Conservation (phyloP, 2,113 vertebrate genomes). For the Chascanopsetta lugubris region DNA sequence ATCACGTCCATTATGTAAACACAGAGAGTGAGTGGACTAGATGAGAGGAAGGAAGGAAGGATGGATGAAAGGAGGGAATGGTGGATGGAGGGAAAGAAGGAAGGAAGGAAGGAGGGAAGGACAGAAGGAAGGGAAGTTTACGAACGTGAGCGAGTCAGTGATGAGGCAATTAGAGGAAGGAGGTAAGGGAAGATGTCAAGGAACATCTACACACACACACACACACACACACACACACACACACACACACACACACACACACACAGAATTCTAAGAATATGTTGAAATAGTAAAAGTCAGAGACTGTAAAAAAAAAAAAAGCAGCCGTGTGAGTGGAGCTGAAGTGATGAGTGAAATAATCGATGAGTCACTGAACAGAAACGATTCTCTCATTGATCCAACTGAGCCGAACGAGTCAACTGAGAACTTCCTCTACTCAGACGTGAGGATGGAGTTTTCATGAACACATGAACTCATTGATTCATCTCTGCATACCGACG, state of each 20-base stretch:
- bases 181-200: slow-evolving; percentile 22
- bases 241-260: slow-evolving; percentile 1
- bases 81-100: slow-evolving; percentile 39
- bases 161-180: slow-evolving; percentile 32
- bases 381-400: too few species aligned
- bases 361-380: background rate
- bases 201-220: background rate
- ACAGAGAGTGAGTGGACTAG: slow-evolving; percentile 46
- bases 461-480: too few species aligned
- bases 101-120: slow-evolving; percentile 25
- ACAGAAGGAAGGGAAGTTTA: background rate
- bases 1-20: slow-evolving; percentile 75
- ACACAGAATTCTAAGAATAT: too few species aligned
- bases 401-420: too few species aligned
- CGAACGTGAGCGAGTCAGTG: background rate
- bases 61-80: slow-evolving; percentile 27
- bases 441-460: too few species aligned
- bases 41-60: background rate
- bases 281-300: too few species aligned
- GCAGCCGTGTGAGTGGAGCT: background rate
- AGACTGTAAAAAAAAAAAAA: too few species aligned
- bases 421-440: too few species aligned
- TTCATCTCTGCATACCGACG: too few species aligned
- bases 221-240: slow-evolving; percentile 8
- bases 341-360: background rate